phyloP scores from a whole-genome alignment of 2,113 vertebrate genomes.

The Pitta sordida region DNA sequence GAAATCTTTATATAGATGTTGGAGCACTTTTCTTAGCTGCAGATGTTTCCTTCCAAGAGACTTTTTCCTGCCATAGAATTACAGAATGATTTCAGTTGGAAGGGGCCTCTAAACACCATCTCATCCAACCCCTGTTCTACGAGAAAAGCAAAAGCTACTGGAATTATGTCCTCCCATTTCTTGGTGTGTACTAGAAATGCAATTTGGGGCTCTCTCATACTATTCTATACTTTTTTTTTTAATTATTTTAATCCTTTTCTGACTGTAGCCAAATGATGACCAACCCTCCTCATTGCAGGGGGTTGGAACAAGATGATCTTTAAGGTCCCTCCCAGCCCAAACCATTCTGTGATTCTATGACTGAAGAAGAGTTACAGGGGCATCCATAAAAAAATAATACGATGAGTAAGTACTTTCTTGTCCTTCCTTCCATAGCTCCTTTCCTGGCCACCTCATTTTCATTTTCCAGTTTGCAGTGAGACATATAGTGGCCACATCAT shows the following conservation, averaged over 20 bases:
- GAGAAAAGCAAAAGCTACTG: slow-evolving; percentile 41
- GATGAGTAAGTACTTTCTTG: not conserved
- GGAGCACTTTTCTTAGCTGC: slow-evolving; percentile 9
- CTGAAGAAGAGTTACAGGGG: not conserved
- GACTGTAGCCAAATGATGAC: not conserved
- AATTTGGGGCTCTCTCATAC: not conserved
- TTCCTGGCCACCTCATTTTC: not conserved
- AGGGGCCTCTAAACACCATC: not conserved
- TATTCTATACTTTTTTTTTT: not conserved
- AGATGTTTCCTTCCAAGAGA: slow-evolving; percentile 70
- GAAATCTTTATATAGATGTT: not conserved
- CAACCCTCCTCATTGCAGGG: not conserved
- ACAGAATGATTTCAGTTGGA: not conserved
- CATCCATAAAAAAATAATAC: not conserved
- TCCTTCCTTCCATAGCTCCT: not conserved
- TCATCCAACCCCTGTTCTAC: not conserved
- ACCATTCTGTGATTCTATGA: not conserved
- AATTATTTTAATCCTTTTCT: not conserved
- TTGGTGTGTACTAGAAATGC: not conserved
- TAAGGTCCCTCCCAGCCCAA: not conserved
- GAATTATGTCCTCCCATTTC: not conserved
- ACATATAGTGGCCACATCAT: not conserved
- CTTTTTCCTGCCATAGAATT: slow-evolving; percentile 43
- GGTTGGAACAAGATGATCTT: not conserved
- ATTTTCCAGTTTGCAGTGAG: not conserved